A percentile compares a stretch with the other conserved stretches of the same genome.
phyloP scores from a whole-genome alignment of 2,888 invertebrate genomes.

The Craniophora ligustri region DNA sequence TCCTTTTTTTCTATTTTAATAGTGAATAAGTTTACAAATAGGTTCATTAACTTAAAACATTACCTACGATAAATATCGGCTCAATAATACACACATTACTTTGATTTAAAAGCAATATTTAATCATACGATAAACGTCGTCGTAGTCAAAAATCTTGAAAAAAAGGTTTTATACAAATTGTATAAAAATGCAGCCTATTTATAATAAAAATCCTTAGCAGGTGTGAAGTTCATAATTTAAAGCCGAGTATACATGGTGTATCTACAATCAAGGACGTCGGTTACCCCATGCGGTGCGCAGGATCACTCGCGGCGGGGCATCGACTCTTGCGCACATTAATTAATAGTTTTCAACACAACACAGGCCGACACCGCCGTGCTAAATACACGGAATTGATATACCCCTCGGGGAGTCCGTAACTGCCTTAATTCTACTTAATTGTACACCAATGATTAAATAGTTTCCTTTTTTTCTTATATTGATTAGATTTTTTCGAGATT shows the following conservation, averaged over 20 bases:
- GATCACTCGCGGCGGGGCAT: slow-evolving; percentile 70
- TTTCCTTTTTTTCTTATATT: slow-evolving; percentile 47
- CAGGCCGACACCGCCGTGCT: slow-evolving; percentile 55
- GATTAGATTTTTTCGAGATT: slow-evolving; percentile 48
- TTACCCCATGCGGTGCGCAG: slow-evolving; percentile 70
- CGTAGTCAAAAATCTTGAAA: neutral
- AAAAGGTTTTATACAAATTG: neutral
- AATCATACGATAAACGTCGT: neutral
- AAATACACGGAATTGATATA: slow-evolving; percentile 61
- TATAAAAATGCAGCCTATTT: slow-evolving; percentile 25
- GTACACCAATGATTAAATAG: slow-evolving; percentile 53
- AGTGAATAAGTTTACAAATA: too few species aligned
- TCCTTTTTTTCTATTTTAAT: too few species aligned
- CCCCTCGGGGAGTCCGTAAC: slow-evolving; percentile 71
- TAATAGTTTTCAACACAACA: slow-evolving; percentile 71
- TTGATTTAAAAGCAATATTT: neutral
- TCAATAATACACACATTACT: too few species aligned
- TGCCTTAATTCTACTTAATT: slow-evolving; percentile 68
- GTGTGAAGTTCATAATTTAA: slow-evolving; percentile 49
- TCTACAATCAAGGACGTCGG: slow-evolving; percentile 62
- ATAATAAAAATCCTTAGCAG: slow-evolving; percentile 40
- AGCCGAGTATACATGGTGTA: slow-evolving; percentile 45
- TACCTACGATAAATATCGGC: too few species aligned
- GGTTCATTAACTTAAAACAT: too few species aligned
- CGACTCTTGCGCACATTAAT: slow-evolving; percentile 69